Conservation (phyloP, 2,888 invertebrate genomes). For the Ichneumon xanthorius region DNA sequence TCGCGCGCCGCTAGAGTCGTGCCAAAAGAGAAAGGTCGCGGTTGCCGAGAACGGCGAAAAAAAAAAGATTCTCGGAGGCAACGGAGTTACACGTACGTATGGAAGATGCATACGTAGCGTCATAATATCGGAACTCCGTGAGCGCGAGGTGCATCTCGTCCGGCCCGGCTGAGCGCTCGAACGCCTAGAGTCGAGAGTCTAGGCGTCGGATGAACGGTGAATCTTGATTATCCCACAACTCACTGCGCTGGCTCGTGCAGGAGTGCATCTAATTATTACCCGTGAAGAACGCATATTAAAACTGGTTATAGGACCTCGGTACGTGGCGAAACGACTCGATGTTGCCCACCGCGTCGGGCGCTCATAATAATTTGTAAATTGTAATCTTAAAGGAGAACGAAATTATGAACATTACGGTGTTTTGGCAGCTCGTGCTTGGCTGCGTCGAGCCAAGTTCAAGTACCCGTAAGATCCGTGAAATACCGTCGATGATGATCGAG, state of each 20-base stretch:
- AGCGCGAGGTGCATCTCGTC: conserved; percentile 10
- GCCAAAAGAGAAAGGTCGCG: conserved; percentile 69
- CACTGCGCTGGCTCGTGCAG: conserved; percentile 23
- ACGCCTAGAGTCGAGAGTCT: conserved; percentile 35
- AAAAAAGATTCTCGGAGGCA: conserved; percentile 25
- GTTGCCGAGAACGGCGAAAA: conserved; percentile 10
- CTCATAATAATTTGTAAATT: conserved; percentile 48
- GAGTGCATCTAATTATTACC: conserved; percentile 69
- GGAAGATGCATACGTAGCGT: conserved; percentile 58
- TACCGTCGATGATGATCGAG: conserved; percentile 15
- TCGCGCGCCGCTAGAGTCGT: conserved; percentile 35
- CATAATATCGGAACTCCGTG: conserved; percentile 65
- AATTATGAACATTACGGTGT: conserved; percentile 26
- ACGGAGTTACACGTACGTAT: conserved; percentile 50
- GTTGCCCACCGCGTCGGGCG: background rate
- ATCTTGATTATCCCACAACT: conserved; percentile 72
- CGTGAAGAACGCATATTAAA: conserved; percentile 62
- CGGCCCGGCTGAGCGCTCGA: background rate
- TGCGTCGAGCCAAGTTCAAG: conserved; percentile 15
- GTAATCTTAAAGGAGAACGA: conserved; percentile 7
- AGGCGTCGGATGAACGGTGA: conserved; percentile 68
- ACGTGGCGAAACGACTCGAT: conserved; percentile 7
- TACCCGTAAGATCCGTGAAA: background rate
- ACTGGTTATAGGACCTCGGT: conserved; percentile 44
- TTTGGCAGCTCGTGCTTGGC: conserved; percentile 4